Percentiles rank a stretch among this genome's conserved stretches.
Conservation (phyloP, 2,113 vertebrate genomes). For the Progne subis region DNA sequence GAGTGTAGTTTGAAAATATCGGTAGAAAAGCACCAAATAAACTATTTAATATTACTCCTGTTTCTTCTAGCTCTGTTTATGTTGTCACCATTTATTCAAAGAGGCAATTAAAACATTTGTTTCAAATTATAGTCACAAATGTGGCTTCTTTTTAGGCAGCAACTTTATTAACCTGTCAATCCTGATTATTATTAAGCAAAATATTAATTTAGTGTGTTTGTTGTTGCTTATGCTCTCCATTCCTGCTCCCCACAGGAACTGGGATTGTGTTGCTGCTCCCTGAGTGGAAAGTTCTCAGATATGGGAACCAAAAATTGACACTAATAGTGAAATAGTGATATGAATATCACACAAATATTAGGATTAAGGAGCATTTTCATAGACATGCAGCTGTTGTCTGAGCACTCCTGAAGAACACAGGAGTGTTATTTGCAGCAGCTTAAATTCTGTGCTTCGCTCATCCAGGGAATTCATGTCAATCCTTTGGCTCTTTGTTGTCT, state of each 20-base stretch:
- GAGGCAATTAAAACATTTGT: constrained; percentile 9
- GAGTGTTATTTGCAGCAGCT: neutral
- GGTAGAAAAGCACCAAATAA: neutral
- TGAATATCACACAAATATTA: neutral
- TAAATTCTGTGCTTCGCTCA: neutral
- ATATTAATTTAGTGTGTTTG: neutral
- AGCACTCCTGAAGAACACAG: neutral
- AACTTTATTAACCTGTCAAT: constrained; percentile 10
- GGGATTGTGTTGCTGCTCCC: neutral
- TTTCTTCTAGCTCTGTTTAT: neutral
- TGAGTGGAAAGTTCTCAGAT: neutral
- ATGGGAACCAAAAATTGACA: neutral
- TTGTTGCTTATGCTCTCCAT: neutral
- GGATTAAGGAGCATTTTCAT: neutral
- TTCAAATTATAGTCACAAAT: constrained; percentile 16
- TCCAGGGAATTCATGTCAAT: neutral
- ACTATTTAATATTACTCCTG: neutral
- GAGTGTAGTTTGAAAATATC: neutral
- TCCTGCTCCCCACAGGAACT: neutral
- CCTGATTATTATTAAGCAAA: neutral
- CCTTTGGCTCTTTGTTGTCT: neutral
- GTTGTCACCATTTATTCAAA: neutral
- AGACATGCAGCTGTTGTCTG: neutral
- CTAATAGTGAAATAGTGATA: neutral
- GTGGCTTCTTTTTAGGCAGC: neutral